These are phyloP conservation scores for Malthinus seriepunctatus DNA, from an alignment of 2,888 invertebrate genomes.

Conservation along the genomic window DNA sequence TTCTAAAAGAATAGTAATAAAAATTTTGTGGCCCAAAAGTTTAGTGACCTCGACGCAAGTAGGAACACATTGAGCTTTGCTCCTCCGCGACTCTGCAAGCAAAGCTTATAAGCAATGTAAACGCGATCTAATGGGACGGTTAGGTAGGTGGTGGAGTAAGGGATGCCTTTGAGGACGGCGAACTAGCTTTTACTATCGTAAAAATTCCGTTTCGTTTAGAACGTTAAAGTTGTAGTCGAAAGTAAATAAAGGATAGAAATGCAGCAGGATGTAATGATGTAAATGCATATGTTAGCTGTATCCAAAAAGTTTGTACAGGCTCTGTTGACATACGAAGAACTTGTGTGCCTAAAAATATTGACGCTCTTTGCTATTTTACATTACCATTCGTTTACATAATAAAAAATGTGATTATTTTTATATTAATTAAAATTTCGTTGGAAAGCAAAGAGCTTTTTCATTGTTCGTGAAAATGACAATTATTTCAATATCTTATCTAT, in stretches of 20 bases:
- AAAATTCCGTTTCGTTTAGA: conserved; percentile 17
- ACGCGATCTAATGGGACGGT: conserved; percentile 37
- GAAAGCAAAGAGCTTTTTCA: not conserved
- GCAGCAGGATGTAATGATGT: conserved; percentile 10
- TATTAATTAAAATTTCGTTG: not conserved
- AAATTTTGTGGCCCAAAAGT: conserved; percentile 51
- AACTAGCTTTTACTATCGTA: conserved; percentile 12
- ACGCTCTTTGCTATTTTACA: conserved; percentile 3
- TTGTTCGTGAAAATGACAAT: too few species aligned
- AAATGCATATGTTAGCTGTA: conserved; percentile 5
- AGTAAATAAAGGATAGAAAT: conserved; percentile 6
- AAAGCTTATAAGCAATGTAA: conserved; percentile 33
- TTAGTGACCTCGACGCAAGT: conserved; percentile 54
- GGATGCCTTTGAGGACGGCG: conserved; percentile 14
- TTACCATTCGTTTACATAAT: not conserved
- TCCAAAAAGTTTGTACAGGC: conserved; percentile 2
- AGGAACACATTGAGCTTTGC: conserved; percentile 53
- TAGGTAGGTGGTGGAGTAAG: conserved; percentile 23
- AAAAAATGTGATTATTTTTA: not conserved
- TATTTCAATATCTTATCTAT: too few species aligned
- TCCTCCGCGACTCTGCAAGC: conserved; percentile 45
- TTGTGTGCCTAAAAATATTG: conserved; percentile 5
- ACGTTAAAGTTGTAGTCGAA: conserved; percentile 9
- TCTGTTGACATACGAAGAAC: conserved; percentile 6
- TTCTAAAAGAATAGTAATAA: conserved; percentile 45